Percentiles rank a stretch among this genome's conserved stretches.
Evolutionary conservation across 2,113 vertebrate genomes (phyloP).

Genomic region (Leiothrix lutea): DNA sequence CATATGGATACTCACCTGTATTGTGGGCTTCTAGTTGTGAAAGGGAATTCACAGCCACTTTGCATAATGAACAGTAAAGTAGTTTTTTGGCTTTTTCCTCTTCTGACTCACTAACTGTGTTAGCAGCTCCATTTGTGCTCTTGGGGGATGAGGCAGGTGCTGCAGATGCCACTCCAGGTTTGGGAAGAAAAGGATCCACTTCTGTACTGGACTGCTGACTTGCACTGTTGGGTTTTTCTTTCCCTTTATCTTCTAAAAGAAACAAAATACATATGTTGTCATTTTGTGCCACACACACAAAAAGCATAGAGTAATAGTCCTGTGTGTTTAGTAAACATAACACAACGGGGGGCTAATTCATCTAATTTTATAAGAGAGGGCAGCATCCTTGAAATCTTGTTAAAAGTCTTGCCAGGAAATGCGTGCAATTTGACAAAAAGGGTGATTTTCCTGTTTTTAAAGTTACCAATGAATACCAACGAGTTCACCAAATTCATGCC

Average conservation of each 20-base stretch:
- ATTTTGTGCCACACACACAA: background rate
- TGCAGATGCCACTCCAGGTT: constrained; percentile 55
- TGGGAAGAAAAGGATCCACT: constrained; percentile 58
- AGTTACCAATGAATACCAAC: background rate
- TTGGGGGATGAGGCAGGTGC: constrained; percentile 62
- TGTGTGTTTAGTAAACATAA: background rate
- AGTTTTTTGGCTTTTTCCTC: constrained; percentile 97
- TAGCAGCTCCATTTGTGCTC: constrained; percentile 70
- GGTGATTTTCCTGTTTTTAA: background rate
- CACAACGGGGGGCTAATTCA: background rate
- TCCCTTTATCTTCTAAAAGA: constrained; percentile 74
- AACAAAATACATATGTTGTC: background rate
- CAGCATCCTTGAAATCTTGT: background rate
- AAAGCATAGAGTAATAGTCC: background rate
- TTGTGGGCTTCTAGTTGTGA: constrained; percentile 97
- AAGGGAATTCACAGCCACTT: constrained; percentile 97
- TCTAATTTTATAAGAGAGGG: background rate
- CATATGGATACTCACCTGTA: constrained; percentile 77
- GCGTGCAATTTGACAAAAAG: background rate
- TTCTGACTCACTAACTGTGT: constrained; percentile 81
- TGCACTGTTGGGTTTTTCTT: constrained; percentile 51
- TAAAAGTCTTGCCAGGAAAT: background rate
- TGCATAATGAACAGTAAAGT: constrained; percentile 97
- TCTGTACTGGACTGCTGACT: constrained; percentile 61
- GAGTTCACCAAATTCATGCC: background rate